phyloP scores from a whole-genome alignment of 2,113 vertebrate species.

The Pongo abelii region DNA sequence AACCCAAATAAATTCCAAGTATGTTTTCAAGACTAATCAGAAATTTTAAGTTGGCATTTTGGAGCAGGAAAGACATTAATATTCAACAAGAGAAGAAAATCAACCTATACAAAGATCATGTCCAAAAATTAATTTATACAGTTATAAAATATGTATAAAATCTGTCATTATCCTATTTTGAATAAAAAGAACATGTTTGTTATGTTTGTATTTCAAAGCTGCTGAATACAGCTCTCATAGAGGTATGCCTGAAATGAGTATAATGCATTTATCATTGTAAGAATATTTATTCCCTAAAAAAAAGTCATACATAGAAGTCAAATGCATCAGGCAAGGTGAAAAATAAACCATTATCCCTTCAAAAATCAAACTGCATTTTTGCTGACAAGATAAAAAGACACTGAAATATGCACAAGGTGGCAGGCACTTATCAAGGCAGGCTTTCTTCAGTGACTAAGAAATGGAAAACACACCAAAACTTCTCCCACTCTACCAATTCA shows the following conservation, averaged over 20 bases:
- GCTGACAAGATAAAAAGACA: slow-evolving; percentile 21
- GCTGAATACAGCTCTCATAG: not conserved
- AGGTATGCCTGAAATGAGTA: not conserved
- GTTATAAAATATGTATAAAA: not conserved
- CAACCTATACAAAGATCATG: not conserved
- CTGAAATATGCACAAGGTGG: not conserved
- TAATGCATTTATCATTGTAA: not conserved
- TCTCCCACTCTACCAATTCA: not conserved
- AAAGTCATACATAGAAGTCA: not conserved
- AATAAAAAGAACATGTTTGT: slow-evolving; percentile 32
- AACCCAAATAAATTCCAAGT: not conserved
- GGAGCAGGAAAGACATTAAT: not conserved
- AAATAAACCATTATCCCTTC: slow-evolving; percentile 36
- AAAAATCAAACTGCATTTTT: slow-evolving; percentile 9
- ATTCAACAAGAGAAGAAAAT: slow-evolving; percentile 8
- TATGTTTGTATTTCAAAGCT: slow-evolving; percentile 28
- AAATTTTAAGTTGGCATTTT: slow-evolving; percentile 21
- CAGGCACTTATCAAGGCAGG: not conserved
- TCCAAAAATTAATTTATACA: not conserved
- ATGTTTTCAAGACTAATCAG: slow-evolving; percentile 6
- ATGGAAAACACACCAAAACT: not conserved
- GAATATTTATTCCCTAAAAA: slow-evolving; percentile 8
- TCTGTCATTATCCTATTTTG: not conserved
- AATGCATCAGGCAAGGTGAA: slow-evolving; percentile 26
- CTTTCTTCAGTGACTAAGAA: not conserved